phyloP scores from a whole-genome alignment of 2,888 invertebrate species.

The Chelonus formosanus region DNA sequence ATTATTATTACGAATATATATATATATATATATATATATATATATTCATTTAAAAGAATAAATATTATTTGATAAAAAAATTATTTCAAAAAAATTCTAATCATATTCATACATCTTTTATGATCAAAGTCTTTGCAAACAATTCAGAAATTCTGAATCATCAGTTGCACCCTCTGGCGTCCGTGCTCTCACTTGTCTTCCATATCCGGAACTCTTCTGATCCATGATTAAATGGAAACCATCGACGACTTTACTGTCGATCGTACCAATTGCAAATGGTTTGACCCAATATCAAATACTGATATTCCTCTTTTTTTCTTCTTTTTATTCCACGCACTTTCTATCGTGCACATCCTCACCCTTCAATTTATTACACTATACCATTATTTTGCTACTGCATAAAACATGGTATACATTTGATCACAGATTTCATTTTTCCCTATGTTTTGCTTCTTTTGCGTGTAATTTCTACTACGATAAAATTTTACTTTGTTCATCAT shows the following conservation, averaged over 20 bases:
- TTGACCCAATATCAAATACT: slow-evolving; percentile 31
- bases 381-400: slow-evolving; percentile 20
- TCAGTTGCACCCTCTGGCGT: slow-evolving; percentile 25
- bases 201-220: slow-evolving; percentile 14
- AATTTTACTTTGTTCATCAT: not conserved
- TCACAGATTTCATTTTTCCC: slow-evolving; percentile 7
- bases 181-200: slow-evolving; percentile 6
- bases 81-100: not conserved
- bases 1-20: no score
- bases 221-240: slow-evolving; percentile 29
- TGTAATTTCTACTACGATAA: slow-evolving; percentile 8
- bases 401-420: slow-evolving; percentile 16
- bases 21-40: no score
- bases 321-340: slow-evolving; percentile 10
- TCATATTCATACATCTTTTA: no score
- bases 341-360: slow-evolving; percentile 29
- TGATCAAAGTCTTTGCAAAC: not conserved
- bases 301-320: not conserved
- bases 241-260: slow-evolving; percentile 22
- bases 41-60: no score
- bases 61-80: no score
- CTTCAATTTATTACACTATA: not conserved
- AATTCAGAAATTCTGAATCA: not conserved
- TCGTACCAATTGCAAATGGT: slow-evolving; percentile 19
- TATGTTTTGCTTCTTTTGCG: not conserved